Conservation (phyloP, 1,140 invertebrate genomes). For the Platyscapa corneri region DNA sequence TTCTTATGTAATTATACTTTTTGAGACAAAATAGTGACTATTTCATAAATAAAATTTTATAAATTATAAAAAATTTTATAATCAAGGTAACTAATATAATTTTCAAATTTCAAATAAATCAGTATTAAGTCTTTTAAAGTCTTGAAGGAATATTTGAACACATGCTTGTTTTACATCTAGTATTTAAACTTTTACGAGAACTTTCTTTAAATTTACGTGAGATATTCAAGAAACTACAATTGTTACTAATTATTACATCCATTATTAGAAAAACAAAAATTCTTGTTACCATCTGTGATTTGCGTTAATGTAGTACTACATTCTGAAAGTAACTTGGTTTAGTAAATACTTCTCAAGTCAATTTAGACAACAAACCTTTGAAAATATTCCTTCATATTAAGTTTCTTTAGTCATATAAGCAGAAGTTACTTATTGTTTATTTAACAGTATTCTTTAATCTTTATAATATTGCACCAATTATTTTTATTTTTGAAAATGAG, state of each 20-base stretch:
- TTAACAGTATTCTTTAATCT: background rate
- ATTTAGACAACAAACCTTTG: background rate
- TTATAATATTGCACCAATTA: background rate
- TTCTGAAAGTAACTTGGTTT: background rate
- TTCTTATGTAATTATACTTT: too few relatives aligned
- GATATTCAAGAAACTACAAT: background rate
- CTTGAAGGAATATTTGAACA: background rate
- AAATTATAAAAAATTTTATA: background rate
- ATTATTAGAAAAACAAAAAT: conserved; percentile 9
- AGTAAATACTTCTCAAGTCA: background rate
- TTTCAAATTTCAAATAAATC: background rate
- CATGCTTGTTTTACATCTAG: conserved; percentile 1
- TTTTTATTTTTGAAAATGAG: background rate
- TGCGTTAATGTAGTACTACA: background rate
- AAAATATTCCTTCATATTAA: background rate
- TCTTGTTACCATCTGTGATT: background rate
- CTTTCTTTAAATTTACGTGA: background rate
- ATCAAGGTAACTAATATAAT: conserved; percentile 4
- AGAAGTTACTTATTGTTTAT: background rate
- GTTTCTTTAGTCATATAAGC: background rate
- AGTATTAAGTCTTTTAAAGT: background rate
- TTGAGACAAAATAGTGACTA: too few relatives aligned
- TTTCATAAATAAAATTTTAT: too few relatives aligned
- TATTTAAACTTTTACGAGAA: conserved; percentile 21
- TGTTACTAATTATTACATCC: background rate